Evolutionary conservation across 2,113 vertebrate genomes (phyloP).

Genomic region (Heliornis fulica): DNA sequence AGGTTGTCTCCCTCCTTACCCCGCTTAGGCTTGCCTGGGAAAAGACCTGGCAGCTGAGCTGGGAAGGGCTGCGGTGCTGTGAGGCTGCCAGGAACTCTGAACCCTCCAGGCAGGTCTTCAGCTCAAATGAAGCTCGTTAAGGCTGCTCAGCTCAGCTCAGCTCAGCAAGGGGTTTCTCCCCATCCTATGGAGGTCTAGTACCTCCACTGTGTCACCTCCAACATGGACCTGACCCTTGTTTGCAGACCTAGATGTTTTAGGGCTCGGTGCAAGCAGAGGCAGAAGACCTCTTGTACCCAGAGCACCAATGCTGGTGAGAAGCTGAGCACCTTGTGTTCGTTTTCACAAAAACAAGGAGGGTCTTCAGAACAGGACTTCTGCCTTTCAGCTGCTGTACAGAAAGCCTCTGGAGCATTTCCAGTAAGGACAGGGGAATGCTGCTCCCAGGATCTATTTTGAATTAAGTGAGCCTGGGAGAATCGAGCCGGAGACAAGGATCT

Average conservation of each 20-base stretch:
- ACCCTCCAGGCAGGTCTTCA: slow-evolving; percentile 13
- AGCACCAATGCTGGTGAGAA: neutral
- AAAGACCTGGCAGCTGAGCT: neutral
- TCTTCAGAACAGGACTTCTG: neutral
- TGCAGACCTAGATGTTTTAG: neutral
- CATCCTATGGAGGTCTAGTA: fast-evolving
- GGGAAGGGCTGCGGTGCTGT: neutral
- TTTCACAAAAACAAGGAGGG: neutral
- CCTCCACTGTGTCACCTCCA: neutral
- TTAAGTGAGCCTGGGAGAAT: slow-evolving; percentile 2
- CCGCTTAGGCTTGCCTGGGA: neutral
- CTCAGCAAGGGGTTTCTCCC: neutral
- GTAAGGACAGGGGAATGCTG: neutral
- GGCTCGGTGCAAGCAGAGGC: neutral
- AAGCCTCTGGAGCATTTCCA: neutral
- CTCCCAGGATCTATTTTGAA: slow-evolving; percentile 16
- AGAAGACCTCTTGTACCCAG: neutral
- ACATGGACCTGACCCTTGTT: fast-evolving
- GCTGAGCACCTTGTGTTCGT: fast-evolving
- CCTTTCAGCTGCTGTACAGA: neutral
- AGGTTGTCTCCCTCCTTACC: neutral
- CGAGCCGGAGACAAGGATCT: slow-evolving; percentile 3
- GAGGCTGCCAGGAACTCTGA: neutral
- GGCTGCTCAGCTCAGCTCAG: neutral
- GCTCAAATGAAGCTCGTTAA: neutral